Evolutionary conservation across 1,140 invertebrate genomes (phyloP), one percentile per base, ranked within the genome.

Genomic region (Globodera ellingtonae): DNA sequence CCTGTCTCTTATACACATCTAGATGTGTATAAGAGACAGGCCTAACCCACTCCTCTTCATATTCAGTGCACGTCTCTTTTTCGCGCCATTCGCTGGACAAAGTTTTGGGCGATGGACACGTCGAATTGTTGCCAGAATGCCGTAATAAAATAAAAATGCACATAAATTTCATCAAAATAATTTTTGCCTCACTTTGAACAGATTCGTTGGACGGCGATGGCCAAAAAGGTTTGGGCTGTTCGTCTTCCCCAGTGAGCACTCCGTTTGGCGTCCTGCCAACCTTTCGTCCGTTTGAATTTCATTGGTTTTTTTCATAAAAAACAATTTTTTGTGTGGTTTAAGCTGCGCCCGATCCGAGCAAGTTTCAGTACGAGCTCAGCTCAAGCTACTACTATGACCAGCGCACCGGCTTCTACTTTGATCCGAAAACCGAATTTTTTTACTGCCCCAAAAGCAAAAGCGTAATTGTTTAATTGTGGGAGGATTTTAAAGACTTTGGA

Each of bases 351-450:
- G 95, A 98, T 92, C 93, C 94, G 2, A 93, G 93, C 79, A 93
- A 93, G n/a, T 98, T 97, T 89, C 93, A 95, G 85, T 98, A 95
- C 90, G 97, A 99, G 90, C 95, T 95, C 89, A 92, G 93, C 0
- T 97, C 95, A 15, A 96, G 96, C 0, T 99, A 97, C 89, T 98
- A 98, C 88, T 98, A 97, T 90, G 97, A 99, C 91, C 92, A 95
- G 1, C 91, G 92, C 2, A 98, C 96, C 13, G 94, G 94, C 5
- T 92, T 98, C 5, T 98, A 98, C 89, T 99, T 98, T 86, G 89
- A 89, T 70, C 67, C 83, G 6, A 87, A 85, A 46, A 82, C 83
- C 52, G 79, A 91, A 52, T 77, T 62, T 24, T 77, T 48, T 48
- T 77, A 69, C 62, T 62, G 44, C 9, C 59, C 75, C 5, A 77